Evolutionary conservation across 2,797 vertebrate genomes (phyloP).

Genomic region (Psittacula echo): DNA sequence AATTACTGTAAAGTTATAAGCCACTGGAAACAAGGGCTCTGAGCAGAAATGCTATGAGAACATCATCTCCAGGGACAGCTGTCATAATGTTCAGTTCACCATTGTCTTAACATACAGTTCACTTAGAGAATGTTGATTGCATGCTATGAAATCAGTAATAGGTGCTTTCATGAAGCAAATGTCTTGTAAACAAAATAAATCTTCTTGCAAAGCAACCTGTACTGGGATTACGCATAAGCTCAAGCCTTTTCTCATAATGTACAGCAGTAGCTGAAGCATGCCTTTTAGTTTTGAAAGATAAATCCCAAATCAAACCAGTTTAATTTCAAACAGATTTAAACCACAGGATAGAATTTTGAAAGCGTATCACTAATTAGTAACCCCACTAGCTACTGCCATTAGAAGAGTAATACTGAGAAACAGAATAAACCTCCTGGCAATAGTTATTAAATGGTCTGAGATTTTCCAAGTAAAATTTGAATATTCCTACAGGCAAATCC

Average conservation of each 20-base stretch:
- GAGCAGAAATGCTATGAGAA: background rate
- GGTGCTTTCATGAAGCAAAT: background rate
- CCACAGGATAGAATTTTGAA: background rate
- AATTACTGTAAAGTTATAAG: background rate
- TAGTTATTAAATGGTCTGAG: background rate
- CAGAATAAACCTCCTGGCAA: background rate
- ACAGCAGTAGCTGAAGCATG: background rate
- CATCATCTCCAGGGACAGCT: background rate
- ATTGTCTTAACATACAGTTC: background rate
- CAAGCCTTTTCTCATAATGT: background rate
- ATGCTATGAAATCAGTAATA: background rate
- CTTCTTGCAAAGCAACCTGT: background rate
- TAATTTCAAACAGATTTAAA: conserved; percentile 11
- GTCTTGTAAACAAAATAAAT: background rate
- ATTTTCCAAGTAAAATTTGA: background rate
- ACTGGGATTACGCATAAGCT: background rate
- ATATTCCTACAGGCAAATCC: background rate
- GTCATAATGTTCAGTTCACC: background rate
- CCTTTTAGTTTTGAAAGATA: background rate
- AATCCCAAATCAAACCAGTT: background rate
- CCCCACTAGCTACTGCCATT: background rate
- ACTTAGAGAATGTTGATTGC: background rate
- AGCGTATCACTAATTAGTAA: background rate
- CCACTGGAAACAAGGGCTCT: background rate
- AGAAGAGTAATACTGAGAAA: background rate